Evolutionary conservation across 2,888 invertebrate species (phyloP).

Genomic region (Agrotis puta): DNA sequence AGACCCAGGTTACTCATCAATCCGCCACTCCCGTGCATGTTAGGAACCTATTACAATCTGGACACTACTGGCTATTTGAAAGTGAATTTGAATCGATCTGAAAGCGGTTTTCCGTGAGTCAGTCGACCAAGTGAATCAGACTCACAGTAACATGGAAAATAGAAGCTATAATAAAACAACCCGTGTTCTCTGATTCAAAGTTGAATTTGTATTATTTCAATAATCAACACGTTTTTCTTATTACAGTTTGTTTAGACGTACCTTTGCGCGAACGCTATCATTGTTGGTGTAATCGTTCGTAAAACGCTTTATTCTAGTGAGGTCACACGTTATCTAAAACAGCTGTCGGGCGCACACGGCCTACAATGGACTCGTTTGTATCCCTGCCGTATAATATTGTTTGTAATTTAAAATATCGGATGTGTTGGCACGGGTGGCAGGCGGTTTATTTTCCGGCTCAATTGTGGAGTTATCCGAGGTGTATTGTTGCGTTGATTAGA

Average conservation of each 20-base stretch:
- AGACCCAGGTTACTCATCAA: slow-evolving; percentile 6
- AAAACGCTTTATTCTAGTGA: slow-evolving; percentile 83
- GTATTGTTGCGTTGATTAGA: slow-evolving; percentile 90
- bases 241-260: slow-evolving; percentile 59
- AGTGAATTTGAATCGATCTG: slow-evolving; percentile 25
- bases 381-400: slow-evolving; percentile 86
- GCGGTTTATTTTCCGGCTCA: slow-evolving; percentile 84
- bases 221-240: slow-evolving; percentile 29
- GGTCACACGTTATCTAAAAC: slow-evolving; percentile 89
- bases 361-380: slow-evolving; percentile 87
- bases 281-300: slow-evolving; percentile 80
- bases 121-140: slow-evolving; percentile 10
- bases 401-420: slow-evolving; percentile 89
- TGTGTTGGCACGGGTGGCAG: slow-evolving; percentile 76
- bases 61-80: slow-evolving; percentile 19
- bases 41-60: slow-evolving; percentile 10
- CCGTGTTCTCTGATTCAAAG: neutral
- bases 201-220: slow-evolving; percentile 9
- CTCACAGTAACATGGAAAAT: slow-evolving; percentile 11
- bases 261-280: slow-evolving; percentile 67
- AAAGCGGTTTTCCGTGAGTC: slow-evolving; percentile 21
- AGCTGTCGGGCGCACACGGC: slow-evolving; percentile 86
- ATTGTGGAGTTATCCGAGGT: slow-evolving; percentile 84
- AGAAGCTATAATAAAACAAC: neutral
- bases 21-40: slow-evolving; percentile 20